Conservation (phyloP, 2,797 vertebrate genomes). For the Morelia viridis region DNA sequence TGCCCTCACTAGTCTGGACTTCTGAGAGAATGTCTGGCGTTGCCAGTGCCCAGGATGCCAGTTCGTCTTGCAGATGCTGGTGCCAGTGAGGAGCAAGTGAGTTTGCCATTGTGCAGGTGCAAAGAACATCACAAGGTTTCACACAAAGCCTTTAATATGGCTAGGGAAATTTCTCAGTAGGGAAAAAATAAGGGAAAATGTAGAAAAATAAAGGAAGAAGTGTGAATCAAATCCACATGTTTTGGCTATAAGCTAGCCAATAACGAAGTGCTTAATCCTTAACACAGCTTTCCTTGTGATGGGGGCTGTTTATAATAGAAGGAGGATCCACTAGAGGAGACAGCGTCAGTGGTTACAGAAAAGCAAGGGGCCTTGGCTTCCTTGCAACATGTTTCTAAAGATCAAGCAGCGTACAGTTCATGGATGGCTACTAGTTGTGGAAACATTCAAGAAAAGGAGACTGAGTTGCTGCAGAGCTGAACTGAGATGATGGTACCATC, state of each 20-base stretch:
- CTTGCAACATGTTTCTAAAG: conserved; percentile 25
- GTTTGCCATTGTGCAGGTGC: conserved; percentile 40
- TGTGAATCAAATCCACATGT: conserved; percentile 11
- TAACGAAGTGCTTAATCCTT: conserved; percentile 15
- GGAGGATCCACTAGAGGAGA: conserved; percentile 24
- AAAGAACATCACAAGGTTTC: conserved; percentile 29
- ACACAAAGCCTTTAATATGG: conserved; percentile 37
- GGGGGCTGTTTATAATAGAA: not conserved
- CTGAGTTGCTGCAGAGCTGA: conserved; percentile 17
- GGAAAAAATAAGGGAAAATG: not conserved
- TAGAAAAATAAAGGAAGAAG: not conserved
- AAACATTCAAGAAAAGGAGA: conserved; percentile 15
- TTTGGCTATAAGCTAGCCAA: conserved; percentile 26
- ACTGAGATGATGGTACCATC: not conserved
- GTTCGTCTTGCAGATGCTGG: conserved; percentile 48
- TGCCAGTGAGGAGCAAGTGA: conserved; percentile 52
- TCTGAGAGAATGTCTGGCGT: conserved; percentile 36
- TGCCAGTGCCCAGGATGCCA: conserved; percentile 34
- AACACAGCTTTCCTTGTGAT: not conserved
- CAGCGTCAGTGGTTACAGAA: accelerated
- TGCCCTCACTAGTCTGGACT: conserved; percentile 34
- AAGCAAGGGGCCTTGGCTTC: not conserved
- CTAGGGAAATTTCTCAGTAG: conserved; percentile 9
- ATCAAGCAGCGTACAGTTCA: not conserved
- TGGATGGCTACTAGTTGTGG: not conserved